Percentiles rank a stretch among this genome's conserved stretches.
These are phyloP conservation scores for Ploceus nigricollis DNA, from an alignment of 2,113 vertebrate genomes.

Conservation along the genomic window DNA sequence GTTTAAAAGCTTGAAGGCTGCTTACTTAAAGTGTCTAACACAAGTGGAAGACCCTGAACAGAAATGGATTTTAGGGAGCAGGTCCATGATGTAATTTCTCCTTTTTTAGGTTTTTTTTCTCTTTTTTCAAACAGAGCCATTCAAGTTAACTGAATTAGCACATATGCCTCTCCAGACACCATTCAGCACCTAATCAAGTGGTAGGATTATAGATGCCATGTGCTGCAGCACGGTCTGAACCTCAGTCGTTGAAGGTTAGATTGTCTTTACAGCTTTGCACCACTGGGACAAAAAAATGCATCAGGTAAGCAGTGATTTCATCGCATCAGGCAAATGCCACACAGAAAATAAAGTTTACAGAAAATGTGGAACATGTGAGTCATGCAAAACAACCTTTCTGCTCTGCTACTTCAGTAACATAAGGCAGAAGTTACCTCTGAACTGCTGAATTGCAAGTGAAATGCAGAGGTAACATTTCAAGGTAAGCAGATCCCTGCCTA, in stretches of 20 bases:
- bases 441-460: background rate
- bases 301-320: background rate
- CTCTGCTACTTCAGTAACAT: background rate
- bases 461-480: background rate
- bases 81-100: background rate
- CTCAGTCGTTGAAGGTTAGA: background rate
- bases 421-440: background rate
- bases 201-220: background rate
- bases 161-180: background rate
- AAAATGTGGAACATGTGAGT: background rate
- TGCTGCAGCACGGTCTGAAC: background rate
- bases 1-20: background rate
- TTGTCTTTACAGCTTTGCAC: conserved; percentile 11
- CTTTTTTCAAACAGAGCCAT: background rate
- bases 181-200: conserved; percentile 20
- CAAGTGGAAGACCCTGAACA: background rate
- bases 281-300: background rate
- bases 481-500: background rate
- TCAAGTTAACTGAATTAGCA: background rate
- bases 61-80: background rate
- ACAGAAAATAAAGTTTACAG: background rate
- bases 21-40: background rate
- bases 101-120: background rate
- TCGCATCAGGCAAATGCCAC: background rate
- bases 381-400: background rate